Evolutionary conservation across 2,888 invertebrate species (phyloP).

Genomic region (Buathra laborator): DNA sequence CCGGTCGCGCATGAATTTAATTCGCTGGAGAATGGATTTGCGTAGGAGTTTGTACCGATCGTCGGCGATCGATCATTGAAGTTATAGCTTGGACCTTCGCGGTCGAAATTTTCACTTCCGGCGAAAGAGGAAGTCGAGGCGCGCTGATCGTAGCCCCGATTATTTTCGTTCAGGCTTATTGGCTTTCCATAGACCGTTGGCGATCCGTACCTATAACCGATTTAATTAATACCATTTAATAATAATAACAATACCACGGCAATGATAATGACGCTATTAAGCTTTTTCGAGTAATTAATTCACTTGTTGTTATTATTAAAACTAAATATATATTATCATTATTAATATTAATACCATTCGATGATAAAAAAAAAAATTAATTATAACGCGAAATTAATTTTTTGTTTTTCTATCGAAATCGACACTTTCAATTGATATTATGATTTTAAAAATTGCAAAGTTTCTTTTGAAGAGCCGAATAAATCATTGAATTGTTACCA

Average conservation of each 20-base stretch:
- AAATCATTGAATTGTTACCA: constrained; percentile 67
- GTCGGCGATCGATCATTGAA: not conserved
- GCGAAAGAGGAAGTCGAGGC: not conserved
- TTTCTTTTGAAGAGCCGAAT: not conserved
- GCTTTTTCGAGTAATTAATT: too few species aligned
- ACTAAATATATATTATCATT: too few species aligned
- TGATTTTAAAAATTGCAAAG: not conserved
- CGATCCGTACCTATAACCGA: constrained; percentile 34
- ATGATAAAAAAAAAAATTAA: too few species aligned
- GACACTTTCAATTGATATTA: too few species aligned
- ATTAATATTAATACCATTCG: too few species aligned
- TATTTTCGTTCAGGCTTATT: not conserved
- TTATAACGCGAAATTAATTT: too few species aligned
- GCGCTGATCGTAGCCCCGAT: not conserved
- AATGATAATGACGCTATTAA: not conserved
- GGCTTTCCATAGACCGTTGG: constrained; percentile 17
- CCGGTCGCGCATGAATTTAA: not conserved
- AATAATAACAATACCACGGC: not conserved
- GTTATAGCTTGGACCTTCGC: not conserved
- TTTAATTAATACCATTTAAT: not conserved
- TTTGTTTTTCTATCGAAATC: too few species aligned
- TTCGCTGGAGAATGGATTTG: not conserved
- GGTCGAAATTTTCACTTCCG: not conserved
- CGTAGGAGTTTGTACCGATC: not conserved
- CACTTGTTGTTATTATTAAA: too few species aligned